Base-by-base conservation (phyloP, 1,140 invertebrate genomes). In the Ectropis grisescens region DNA sequence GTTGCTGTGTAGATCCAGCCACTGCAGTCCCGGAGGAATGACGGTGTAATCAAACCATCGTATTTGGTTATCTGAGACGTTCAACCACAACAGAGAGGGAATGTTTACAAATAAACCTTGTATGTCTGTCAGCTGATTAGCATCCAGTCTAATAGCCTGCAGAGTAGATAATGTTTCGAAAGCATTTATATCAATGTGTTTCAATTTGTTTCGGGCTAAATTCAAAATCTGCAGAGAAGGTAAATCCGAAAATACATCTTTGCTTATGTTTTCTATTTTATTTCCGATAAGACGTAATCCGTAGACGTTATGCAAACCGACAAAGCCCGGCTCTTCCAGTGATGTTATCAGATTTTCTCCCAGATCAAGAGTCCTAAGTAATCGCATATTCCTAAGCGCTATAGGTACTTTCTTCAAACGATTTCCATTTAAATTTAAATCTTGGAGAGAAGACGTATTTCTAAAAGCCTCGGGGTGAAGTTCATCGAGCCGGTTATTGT, bases 1-100 rank as follows among this genome's bases (percentile, higher is more conserved):
- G 79, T 97, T 97, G 59, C 91, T 90, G 74, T 96, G 94, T 53
- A 97, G 84, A 78, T 97, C 94, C 25, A 97, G 79, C 93, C 93
- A 96, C 53, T 94, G 90, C 37, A 97, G 83, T 41, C 88, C 90
- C 27, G 81, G 66, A 0, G 95, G 94, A 29, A 97, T 88, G 34
- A 95, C 84, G 9, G 90, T 87, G 71, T 96, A 97, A 78, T 97
- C 94, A 82, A 97, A 97, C 88, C 91, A 91, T 54, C 93, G 87
- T 48, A 97, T 83, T 56, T 90, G 88, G 83, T 97, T 97, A 80
- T 94, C 93, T 13, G 93, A 95, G 37, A 96, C 90, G 82, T 97
- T 97, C 13, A 97, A 79, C 93, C 93, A 95, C 46, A 93, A 81
- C 27, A 97, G 80, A 48, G 89, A 90, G 1, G 90, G 87, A 56